These are phyloP conservation scores for Capitella teleta DNA, from an alignment of 1,140 invertebrate genomes.

Conservation along the genomic window DNA sequence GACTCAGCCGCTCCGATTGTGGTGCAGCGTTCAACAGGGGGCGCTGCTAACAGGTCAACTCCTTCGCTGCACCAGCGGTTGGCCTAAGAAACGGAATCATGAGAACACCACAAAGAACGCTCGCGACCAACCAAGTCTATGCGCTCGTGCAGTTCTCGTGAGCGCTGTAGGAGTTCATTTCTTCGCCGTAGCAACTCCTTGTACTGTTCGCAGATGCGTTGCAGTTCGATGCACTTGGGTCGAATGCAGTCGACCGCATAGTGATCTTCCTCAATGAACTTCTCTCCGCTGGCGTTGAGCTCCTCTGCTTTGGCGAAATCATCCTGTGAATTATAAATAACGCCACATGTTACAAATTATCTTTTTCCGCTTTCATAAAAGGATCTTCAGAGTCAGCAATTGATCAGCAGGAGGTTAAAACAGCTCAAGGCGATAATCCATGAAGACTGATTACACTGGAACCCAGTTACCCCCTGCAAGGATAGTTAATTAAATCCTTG, in stretches of 20 bases:
- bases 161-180: slow-evolving; percentile 66
- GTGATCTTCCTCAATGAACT: slow-evolving; percentile 62
- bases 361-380: too few species aligned
- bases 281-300: slow-evolving; percentile 58
- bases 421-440: too few species aligned
- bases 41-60: slow-evolving; percentile 71
- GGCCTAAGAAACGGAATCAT: slow-evolving; percentile 50
- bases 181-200: slow-evolving; percentile 53
- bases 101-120: neutral
- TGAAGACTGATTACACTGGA: too few species aligned
- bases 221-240: slow-evolving; percentile 83
- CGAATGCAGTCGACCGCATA: slow-evolving; percentile 71
- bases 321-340: slow-evolving; percentile 44
- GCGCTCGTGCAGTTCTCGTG: slow-evolving; percentile 73
- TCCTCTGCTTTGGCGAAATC: slow-evolving; percentile 69
- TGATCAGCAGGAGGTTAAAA: too few species aligned
- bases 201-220: slow-evolving; percentile 62
- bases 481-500: too few species aligned
- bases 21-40: slow-evolving; percentile 60
- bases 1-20: slow-evolving; percentile 55
- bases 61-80: slow-evolving; percentile 87
- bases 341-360: too few species aligned
- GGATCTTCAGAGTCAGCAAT: too few species aligned
- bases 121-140: slow-evolving; percentile 68
- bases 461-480: too few species aligned